Base-by-base conservation (phyloP, 1,140 invertebrate genomes). In the Drosophila subobscura region DNA sequence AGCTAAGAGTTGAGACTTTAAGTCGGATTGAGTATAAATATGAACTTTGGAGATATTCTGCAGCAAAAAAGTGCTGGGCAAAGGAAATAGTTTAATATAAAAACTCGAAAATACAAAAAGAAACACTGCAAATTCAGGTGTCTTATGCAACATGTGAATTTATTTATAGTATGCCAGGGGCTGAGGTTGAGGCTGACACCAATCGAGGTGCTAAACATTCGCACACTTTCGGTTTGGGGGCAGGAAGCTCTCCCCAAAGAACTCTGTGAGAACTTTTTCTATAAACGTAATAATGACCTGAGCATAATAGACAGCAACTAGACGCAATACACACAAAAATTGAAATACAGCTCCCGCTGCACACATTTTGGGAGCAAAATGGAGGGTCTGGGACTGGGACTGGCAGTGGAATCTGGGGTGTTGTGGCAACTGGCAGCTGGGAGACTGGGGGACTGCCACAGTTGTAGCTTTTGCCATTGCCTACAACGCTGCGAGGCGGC, bases 261-360 rank as follows among this genome's bases (percentile, higher is more conserved):
- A 50, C 65, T n/a, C 53, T 6, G 8, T 52, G 16, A n/a, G 22
- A 73, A 73, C 71, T 77, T 70, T 72, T 56, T 63, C 53, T 63
- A 80, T 80, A 72, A 66, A 56, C 72, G 59, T 63, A 54, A 75
- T 75, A 59, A 66, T 74, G 54, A 66, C 54, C 58, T 54, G 37
- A 27, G 40, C 71, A 71, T 65, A 59, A 79, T 79, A 79, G 73
- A 72, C 78, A 80, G 63, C 47, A 56, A 76, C 60, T 59, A 72
- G 78, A 77, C 64, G 73, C 79, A 72, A 58, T 77, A 27, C 44
- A 45, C 64, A 55, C 77, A 86, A 59, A 85, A 85, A 85, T 85
- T 85, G 81, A 85, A 85, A 85, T 85, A 85, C 81, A 67, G 81
- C 81, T 80, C 81, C 81, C 81, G 51, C 41, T 72, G 77, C 72